Conservation (phyloP, 1,140 invertebrate genomes). For the Drosophila auraria region DNA sequence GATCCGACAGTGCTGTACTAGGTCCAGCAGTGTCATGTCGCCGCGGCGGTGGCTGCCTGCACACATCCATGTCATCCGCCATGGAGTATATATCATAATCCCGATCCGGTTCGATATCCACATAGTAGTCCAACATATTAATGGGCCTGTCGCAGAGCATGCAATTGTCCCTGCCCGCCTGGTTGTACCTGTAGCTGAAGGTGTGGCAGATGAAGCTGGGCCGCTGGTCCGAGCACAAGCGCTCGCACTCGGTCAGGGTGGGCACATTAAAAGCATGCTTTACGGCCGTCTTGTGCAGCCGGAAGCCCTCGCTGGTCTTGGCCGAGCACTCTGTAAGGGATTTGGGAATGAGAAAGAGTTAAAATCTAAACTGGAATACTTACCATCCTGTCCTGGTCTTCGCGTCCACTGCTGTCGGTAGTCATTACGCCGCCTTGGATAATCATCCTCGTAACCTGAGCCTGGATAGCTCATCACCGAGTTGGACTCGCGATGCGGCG, state of each 20-base stretch:
- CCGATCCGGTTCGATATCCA: conserved; percentile 90
- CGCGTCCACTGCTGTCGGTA: conserved; percentile 77
- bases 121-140: conserved; percentile 89
- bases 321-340: conserved; percentile 89
- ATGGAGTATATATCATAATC: conserved; percentile 92
- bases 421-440: conserved; percentile 63
- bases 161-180: conserved; percentile 88
- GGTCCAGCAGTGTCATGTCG: conserved; percentile 56
- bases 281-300: conserved; percentile 88
- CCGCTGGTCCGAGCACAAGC: conserved; percentile 89
- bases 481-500: conserved; percentile 59
- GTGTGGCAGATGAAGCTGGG: conserved; percentile 89
- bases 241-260: conserved; percentile 90
- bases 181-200: conserved; percentile 89
- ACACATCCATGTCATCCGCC: conserved; percentile 87
- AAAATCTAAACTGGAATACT: not conserved
- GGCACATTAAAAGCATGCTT: conserved; percentile 88
- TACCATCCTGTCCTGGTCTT: conserved; percentile 82
- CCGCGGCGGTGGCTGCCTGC: conserved; percentile 74
- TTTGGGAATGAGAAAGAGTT: not conserved
- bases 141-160: conserved; percentile 90
- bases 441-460: conserved; percentile 72
- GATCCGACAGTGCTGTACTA: conserved; percentile 75
- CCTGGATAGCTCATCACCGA: conserved; percentile 76
- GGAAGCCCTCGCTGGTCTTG: conserved; percentile 90